phyloP scores from a whole-genome alignment of 2,888 invertebrate species.

The Neria commutata region DNA sequence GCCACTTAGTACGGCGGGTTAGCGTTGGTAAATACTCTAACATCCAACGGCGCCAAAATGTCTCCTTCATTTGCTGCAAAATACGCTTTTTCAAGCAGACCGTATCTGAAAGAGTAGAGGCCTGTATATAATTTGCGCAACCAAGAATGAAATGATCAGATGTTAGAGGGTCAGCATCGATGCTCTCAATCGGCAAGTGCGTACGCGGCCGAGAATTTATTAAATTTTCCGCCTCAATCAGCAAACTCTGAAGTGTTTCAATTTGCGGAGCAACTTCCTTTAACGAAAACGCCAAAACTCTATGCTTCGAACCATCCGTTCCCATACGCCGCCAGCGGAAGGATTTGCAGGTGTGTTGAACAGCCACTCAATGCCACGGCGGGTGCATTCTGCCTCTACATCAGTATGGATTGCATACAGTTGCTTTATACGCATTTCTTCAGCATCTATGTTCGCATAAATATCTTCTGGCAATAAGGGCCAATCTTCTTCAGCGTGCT shows the following conservation, averaged over 20 bases:
- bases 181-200: slow-evolving; percentile 9
- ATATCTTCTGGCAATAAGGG: no score
- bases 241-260: slow-evolving; percentile 13
- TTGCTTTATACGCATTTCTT: no score
- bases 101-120: neutral
- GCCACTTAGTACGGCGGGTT: no score
- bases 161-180: slow-evolving; percentile 16
- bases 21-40: no score
- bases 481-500: no score
- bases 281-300: slow-evolving; percentile 9
- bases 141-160: slow-evolving; percentile 22
- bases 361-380: slow-evolving; percentile 14
- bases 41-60: neutral
- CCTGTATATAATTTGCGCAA: slow-evolving; percentile 13
- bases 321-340: slow-evolving; percentile 30
- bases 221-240: slow-evolving; percentile 23
- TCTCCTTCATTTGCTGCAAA: neutral
- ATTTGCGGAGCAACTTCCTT: slow-evolving; percentile 16
- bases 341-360: slow-evolving; percentile 25
- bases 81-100: neutral
- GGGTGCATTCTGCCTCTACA: slow-evolving; percentile 11
- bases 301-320: slow-evolving; percentile 8
- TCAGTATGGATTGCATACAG: no score
- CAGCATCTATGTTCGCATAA: no score
- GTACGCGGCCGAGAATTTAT: slow-evolving; percentile 20